Conservation (phyloP, 2,888 invertebrate species). For the Gastrophysa polygoni region DNA sequence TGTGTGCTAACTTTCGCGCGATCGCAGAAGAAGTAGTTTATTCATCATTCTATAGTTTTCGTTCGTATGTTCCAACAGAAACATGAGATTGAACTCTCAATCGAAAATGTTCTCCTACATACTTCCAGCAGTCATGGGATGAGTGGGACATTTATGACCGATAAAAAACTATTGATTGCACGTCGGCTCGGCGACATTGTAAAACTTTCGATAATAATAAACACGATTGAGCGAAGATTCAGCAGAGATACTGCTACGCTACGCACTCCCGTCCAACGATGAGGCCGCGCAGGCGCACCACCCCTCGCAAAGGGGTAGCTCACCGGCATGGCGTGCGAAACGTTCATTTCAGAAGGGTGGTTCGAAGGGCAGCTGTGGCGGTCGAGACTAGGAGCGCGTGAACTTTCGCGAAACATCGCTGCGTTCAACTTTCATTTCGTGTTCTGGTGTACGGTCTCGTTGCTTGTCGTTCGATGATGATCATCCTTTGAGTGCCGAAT, state of each 20-base stretch:
- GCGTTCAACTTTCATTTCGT: conserved; percentile 20
- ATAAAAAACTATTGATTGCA: too few species aligned
- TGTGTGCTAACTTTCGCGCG: too few species aligned
- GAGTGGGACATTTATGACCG: too few species aligned
- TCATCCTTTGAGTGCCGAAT: conserved; percentile 47
- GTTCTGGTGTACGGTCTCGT: conserved; percentile 33
- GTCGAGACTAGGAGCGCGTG: not conserved
- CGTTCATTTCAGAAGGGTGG: conserved; percentile 32
- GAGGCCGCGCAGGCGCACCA: conserved; percentile 30
- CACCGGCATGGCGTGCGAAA: conserved; percentile 34
- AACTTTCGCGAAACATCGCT: not conserved
- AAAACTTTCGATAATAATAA: conserved; percentile 8
- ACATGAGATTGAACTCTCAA: too few species aligned
- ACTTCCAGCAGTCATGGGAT: too few species aligned
- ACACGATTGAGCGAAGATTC: not conserved
- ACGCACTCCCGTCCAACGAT: conserved; percentile 5
- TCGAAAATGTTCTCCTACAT: too few species aligned
- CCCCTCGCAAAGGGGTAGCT: conserved; percentile 33
- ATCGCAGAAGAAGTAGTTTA: too few species aligned
- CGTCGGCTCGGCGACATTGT: conserved; percentile 11
- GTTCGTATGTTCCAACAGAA: too few species aligned
- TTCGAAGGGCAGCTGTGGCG: conserved; percentile 27
- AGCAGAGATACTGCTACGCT: not conserved
- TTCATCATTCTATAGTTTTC: too few species aligned
- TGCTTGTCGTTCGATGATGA: conserved; percentile 29